phyloP scores from a whole-genome alignment of 2,113 vertebrate genomes.

The Phaetusa simplex region DNA sequence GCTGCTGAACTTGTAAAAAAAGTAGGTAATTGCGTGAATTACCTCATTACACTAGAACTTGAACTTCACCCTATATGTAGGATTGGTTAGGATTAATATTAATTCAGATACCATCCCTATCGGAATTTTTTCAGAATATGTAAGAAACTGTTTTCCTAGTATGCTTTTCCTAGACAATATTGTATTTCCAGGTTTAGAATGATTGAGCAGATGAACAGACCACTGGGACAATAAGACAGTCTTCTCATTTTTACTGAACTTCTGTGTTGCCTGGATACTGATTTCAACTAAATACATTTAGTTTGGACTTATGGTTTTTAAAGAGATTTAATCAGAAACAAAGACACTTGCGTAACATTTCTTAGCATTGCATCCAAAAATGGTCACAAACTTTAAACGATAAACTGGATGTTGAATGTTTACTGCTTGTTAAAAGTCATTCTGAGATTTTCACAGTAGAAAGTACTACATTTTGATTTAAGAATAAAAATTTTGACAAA shows the following conservation, averaged over 20 bases:
- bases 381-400: not conserved
- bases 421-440: not conserved
- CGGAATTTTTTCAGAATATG: not conserved
- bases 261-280: not conserved
- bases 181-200: not conserved
- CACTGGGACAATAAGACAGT: not conserved
- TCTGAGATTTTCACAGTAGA: not conserved
- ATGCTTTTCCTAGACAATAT: not conserved
- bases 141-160: not conserved
- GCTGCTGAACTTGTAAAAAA: not conserved
- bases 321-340: not conserved
- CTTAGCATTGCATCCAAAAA: not conserved
- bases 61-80: not conserved
- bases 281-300: not conserved
- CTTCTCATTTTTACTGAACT: not conserved
- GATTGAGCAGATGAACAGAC: not conserved
- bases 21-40: not conserved
- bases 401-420: not conserved
- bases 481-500: not conserved
- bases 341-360: not conserved
- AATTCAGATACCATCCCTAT: not conserved
- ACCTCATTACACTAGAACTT: not conserved
- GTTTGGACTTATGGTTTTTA: not conserved
- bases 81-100: not conserved
- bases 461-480: not conserved